Conservation (phyloP, 2,797 vertebrate species). For the Enteromius fasciolatus region DNA sequence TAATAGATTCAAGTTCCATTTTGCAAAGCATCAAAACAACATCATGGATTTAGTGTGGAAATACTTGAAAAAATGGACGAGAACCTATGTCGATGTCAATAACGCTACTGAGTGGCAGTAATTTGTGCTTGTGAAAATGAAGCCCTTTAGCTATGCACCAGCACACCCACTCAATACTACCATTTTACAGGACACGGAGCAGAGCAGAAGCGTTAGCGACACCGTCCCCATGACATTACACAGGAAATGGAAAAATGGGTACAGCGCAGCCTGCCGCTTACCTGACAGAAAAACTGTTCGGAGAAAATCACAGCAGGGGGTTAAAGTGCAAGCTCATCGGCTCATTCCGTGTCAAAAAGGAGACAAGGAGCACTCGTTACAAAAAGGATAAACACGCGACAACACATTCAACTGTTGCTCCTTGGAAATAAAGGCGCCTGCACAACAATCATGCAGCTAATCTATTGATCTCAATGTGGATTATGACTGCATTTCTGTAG, state of each 20-base stretch:
- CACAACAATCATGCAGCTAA: not conserved
- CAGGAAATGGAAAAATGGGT: constrained; percentile 50
- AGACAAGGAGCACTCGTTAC: not conserved
- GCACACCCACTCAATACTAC: constrained; percentile 57
- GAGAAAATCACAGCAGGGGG: not conserved
- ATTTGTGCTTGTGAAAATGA: constrained; percentile 55
- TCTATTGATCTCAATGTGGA: not conserved
- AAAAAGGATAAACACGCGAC: not conserved
- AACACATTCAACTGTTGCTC: not conserved
- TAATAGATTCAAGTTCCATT: not conserved
- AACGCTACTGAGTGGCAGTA: constrained; percentile 38
- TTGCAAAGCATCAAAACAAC: constrained; percentile 20
- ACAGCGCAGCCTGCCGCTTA: constrained; percentile 7
- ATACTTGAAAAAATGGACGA: not conserved
- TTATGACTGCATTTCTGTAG: not conserved
- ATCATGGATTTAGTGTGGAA: constrained; percentile 1
- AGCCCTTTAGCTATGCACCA: constrained; percentile 58
- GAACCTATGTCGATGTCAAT: constrained; percentile 36
- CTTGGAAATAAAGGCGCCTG: not conserved
- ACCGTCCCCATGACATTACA: constrained; percentile 42
- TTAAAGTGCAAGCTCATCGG: not conserved
- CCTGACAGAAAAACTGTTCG: not conserved
- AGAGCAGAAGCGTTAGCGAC: constrained; percentile 20
- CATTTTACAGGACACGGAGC: constrained; percentile 36
- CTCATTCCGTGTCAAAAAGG: not conserved